phyloP scores from a whole-genome alignment of 2,888 invertebrate species.

The Lucinisca nassula region DNA sequence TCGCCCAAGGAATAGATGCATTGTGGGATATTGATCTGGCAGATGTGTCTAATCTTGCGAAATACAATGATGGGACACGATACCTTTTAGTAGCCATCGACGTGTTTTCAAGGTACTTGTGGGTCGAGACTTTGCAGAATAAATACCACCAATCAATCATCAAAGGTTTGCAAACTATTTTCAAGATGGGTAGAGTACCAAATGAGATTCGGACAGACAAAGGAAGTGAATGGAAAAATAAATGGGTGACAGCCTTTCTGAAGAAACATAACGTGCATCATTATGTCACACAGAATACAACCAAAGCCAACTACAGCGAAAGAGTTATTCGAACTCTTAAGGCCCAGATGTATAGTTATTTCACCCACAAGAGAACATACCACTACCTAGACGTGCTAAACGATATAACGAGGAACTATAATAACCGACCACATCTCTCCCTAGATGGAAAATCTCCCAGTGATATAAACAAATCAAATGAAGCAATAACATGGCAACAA shows the following conservation, averaged over 20 bases:
- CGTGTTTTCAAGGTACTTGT: constrained; percentile 42
- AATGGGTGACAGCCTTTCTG: constrained; percentile 11
- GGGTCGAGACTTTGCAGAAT: constrained; percentile 28
- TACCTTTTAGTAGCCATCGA: constrained; percentile 39
- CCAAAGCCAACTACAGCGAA: constrained; percentile 30
- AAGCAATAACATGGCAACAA: constrained; percentile 20
- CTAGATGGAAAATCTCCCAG: constrained; percentile 22
- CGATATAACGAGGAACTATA: constrained; percentile 18
- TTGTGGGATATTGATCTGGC: neutral
- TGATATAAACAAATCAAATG: constrained; percentile 31
- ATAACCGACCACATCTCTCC: constrained; percentile 28
- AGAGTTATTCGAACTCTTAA: constrained; percentile 32
- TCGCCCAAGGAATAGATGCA: neutral
- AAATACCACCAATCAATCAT: constrained; percentile 21
- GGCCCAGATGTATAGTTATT: constrained; percentile 25
- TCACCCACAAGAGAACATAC: constrained; percentile 19
- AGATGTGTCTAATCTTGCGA: constrained; percentile 12
- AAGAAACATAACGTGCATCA: constrained; percentile 5
- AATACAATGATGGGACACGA: constrained; percentile 26
- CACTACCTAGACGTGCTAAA: constrained; percentile 12
- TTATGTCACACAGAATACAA: constrained; percentile 31
- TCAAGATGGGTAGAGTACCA: constrained; percentile 25
- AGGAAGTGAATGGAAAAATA: constrained; percentile 12
- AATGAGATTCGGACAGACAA: constrained; percentile 3
- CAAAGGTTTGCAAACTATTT: constrained; percentile 30